phyloP scores from a whole-genome alignment of 1,140 invertebrate species.

The Drosophila tani region DNA sequence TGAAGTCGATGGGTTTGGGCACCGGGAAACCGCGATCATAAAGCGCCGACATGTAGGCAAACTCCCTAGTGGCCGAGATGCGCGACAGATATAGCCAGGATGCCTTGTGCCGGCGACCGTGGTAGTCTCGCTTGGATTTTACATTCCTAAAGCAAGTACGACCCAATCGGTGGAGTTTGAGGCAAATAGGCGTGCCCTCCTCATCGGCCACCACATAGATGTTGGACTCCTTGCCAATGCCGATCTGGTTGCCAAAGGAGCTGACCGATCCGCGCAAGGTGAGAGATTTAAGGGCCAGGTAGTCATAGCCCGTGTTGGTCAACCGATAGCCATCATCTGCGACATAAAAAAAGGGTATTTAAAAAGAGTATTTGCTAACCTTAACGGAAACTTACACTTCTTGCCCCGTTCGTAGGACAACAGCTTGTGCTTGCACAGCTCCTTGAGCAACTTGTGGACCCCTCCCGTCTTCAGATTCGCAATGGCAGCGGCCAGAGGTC shows the following conservation, averaged over 20 bases:
- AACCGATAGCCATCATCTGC: slow-evolving; percentile 97
- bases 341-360: slow-evolving; percentile 22
- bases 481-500: slow-evolving; percentile 95
- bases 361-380: no score
- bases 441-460: slow-evolving; percentile 95
- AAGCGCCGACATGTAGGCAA: slow-evolving; percentile 98
- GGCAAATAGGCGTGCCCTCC: slow-evolving; percentile 90
- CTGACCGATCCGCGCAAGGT: slow-evolving; percentile 91
- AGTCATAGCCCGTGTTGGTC: slow-evolving; percentile 98
- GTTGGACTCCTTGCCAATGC: slow-evolving; percentile 99
- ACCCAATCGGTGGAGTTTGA: slow-evolving; percentile 98
- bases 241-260: slow-evolving; percentile 99
- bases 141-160: slow-evolving; percentile 98
- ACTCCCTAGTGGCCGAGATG: slow-evolving; percentile 98
- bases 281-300: slow-evolving; percentile 96
- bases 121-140: slow-evolving; percentile 98
- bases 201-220: slow-evolving; percentile 95
- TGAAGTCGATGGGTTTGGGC: slow-evolving; percentile 97
- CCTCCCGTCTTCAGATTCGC: slow-evolving; percentile 97
- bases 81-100: slow-evolving; percentile 99
- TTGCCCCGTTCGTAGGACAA: slow-evolving; percentile 97
- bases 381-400: slow-evolving; percentile 89
- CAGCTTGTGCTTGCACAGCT: slow-evolving; percentile 95
- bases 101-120: slow-evolving; percentile 93
- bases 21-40: slow-evolving; percentile 96